phyloP scores from a whole-genome alignment of 2,888 invertebrate species.

The Adela reaumurella region DNA sequence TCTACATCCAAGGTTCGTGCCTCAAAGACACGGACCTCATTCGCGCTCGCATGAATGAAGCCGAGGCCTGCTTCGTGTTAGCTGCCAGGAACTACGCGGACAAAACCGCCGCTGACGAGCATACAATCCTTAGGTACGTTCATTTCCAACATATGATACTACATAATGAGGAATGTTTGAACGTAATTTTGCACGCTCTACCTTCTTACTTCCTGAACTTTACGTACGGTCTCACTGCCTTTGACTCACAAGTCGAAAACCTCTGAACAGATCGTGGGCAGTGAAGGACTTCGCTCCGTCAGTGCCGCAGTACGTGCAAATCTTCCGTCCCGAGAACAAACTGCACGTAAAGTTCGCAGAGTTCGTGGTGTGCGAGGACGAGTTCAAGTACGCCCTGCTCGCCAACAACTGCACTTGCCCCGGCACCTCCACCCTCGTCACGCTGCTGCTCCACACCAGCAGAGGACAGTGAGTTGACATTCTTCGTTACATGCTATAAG shows the following conservation, averaged over 20 bases:
- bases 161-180: too few relatives aligned
- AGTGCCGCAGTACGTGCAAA: constrained; percentile 97
- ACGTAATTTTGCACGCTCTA: too few relatives aligned
- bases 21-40: constrained; percentile 94
- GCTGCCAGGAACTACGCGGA: constrained; percentile 95
- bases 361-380: constrained; percentile 97
- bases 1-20: constrained; percentile 96
- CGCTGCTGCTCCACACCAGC: constrained; percentile 92
- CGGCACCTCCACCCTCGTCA: constrained; percentile 94
- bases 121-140: constrained; percentile 67
- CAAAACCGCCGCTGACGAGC: constrained; percentile 89
- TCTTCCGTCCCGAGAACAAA: constrained; percentile 97
- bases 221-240: too few relatives aligned
- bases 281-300: constrained; percentile 97
- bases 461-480: constrained; percentile 98
- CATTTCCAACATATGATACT: too few relatives aligned
- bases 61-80: constrained; percentile 95
- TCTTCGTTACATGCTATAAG: too few relatives aligned
- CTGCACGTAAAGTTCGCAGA: constrained; percentile 98
- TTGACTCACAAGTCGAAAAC: too few relatives aligned
- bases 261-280: constrained; percentile 89
- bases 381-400: constrained; percentile 95
- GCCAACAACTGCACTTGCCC: constrained; percentile 99
- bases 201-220: too few relatives aligned
- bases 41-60: constrained; percentile 94